Evolutionary conservation across 2,888 invertebrate genomes (phyloP), one percentile per base, ranked within the genome.

Genomic region (Sialis lutaria): DNA sequence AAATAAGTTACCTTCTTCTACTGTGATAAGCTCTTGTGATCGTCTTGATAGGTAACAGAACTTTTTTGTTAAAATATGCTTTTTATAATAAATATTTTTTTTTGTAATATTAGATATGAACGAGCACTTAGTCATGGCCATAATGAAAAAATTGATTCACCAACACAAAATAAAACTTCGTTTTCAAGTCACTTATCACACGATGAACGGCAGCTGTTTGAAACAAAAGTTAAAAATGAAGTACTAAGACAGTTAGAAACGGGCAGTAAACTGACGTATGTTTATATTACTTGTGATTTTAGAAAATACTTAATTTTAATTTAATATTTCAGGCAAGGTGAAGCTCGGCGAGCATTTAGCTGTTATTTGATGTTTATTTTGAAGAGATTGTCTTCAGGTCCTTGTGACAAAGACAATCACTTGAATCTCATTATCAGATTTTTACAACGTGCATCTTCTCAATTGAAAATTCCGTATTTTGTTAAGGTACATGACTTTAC

Each of bases 321-420:
- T 31, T 9, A 12, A 9, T 32, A 32, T 63, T 62, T 39, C 65
- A 78, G 78, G 10, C 71, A 71, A 64, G 73, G 74, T 48, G 82
- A 87, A 60, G 77, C 81, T 0, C 73, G 88, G 6, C 81, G 80
- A 62, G 78, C 81, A 0, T 89, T 89, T 63, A 80, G 82, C 1
- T 72, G 81, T 56, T 89, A 82, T 67, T 72, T 89, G 51, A 76
- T 78, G 53, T 77, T 78, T 60, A 75, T 88, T 50, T 65, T 88
- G 55, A 77, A 78, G 55, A 74, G 86, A 54, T 67, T 79, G 65
- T 66, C 77, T 57, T 61, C 70, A 60, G 53, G 70, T 58, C 59
- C 63, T 1, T 40, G 60, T 57, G 73, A 74, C 58, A 69, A 72
- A 56, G 70, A 68, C 22, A 72, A 64, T 43, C 75, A 77, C 61